Evolutionary conservation across 2,888 invertebrate genomes (phyloP), one percentile per base, ranked within the genome.

Genomic region (Odontocolon sp.): DNA sequence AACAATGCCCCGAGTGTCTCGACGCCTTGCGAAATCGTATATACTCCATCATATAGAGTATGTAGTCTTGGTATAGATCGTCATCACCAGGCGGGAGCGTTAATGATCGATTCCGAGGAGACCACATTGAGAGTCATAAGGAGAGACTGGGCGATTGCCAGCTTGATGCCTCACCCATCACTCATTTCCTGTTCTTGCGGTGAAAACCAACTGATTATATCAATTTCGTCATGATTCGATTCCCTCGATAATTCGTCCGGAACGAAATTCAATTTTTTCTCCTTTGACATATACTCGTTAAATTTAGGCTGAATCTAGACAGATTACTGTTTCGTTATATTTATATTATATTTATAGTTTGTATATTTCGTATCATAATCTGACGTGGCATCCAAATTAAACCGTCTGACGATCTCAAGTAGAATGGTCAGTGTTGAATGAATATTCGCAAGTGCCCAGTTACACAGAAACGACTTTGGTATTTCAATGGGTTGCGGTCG

Each of bases 91-190:
- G 23, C 54, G 70, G 38, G 61, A 56, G 66, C 64, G 59, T 77
- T 77, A 77, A 79, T 74, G 70, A 73, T 67, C 77, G 36, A 50
- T 73, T 77, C 72, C 72, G 33, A 68, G 64, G 79, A 70, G 47
- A 72, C 66, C 71, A 63, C 71, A 72, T 59, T 54, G 77, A 64
- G 77, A 79, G 77, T 79, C 59, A 72, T 71, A 77, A 77, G 31
- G 71, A 76, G 47, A 14, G 18, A 40, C 26, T 9, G 18, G 3
- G 18, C 23, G 6, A 18, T 8, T 47, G 9, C 33, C 42, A 23
- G 21, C 26, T 42, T 21, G 4, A 9, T n/a, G 45, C 63, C 71
- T 33, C 71, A 36, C 63, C 71, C 76, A 54, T 54, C 61, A 50
- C 31, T 42, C 63, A 57, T 57, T 77, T 77, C 77, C 77, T 47